Evolutionary conservation across 1,140 invertebrate species (phyloP).

Genomic region (Eumeta japonica): DNA sequence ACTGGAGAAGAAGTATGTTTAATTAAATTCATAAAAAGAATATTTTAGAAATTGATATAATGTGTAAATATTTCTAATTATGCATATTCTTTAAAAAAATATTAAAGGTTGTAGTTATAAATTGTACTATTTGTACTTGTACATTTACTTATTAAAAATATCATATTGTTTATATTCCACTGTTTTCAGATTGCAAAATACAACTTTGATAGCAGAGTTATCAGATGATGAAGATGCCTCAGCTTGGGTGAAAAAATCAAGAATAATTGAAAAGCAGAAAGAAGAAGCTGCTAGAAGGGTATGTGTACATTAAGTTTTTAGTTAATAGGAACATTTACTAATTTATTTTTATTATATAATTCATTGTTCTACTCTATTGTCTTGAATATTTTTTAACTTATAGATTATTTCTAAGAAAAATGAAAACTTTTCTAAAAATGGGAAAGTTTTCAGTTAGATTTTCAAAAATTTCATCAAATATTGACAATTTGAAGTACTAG

Average conservation of each 20-base stretch:
- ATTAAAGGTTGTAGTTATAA: not conserved
- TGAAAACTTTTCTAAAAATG: too few species aligned
- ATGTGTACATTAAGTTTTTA: conserved; percentile 16
- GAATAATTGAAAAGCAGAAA: conserved; percentile 77
- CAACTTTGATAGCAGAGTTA: conserved; percentile 23
- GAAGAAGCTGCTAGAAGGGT: conserved; percentile 85
- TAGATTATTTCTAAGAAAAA: too few species aligned
- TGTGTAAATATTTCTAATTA: not conserved
- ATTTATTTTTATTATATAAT: not conserved
- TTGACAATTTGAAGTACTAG: too few species aligned
- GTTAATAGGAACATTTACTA: not conserved
- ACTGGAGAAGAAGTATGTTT: conserved; percentile 67
- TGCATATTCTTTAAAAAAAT: not conserved
- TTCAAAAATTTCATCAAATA: too few species aligned
- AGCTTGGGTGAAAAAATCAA: conserved; percentile 81
- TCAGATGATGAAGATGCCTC: conserved; percentile 64
- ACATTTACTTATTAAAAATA: too few species aligned
- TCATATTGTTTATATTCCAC: not conserved
- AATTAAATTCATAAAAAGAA: not conserved
- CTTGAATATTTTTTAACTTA: too few species aligned
- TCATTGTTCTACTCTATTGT: too few species aligned
- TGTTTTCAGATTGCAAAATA: conserved; percentile 32
- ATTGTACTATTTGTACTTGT: too few species aligned
- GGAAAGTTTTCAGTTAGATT: too few species aligned
- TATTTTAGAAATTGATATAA: not conserved